Evolutionary conservation across 2,888 invertebrate species (phyloP), one percentile per base, ranked within the genome.

Genomic region (Unio pictorum): DNA sequence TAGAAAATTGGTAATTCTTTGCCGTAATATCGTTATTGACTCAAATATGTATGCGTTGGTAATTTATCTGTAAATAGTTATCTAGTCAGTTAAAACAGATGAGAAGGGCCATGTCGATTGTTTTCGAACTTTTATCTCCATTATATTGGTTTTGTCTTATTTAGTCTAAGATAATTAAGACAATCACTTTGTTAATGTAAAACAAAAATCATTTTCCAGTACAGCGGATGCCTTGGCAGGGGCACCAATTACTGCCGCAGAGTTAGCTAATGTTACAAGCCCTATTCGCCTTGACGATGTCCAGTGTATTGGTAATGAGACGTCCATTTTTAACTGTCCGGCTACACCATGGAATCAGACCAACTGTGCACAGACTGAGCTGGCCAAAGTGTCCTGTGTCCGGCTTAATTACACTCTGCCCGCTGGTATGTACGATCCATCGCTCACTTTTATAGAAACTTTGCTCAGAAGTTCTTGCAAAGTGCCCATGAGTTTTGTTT

Each of bases 321-420:
- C 67, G 2, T 69, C 72, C 54, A 73, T 89, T 7, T 74, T 66
- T 6, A 68, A 82, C 23, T 89, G 89, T 70, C 61, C 69, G 0
- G 75, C 79, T 34, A 57, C 57, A 18, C 34, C 71, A 0, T 82
- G 82, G 78, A 76, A 76, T 5, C 64, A 57, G 1, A 64, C 76
- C 61, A 77, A 84, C 67, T 89, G 89, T 70, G 67, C 61, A 11
- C 56, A 66, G 2, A 74, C 69, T 1, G 86, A 86, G 63, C 81
- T 78, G 58, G 87, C 87, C 17, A 81, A 79, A 1, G 87, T 84
- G n/a, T 80, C 82, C 4, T 84, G 84, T 70, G 74, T 78, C 4
- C 66, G 68, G 18, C 61, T 81, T 18, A 59, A 70, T 28, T 78
- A 77, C 61, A 58, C 75, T 11, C 74, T 45, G 15, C 45, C 45